These are phyloP conservation scores for Zosterops hypoxanthus DNA, from an alignment of 2,113 vertebrate genomes.

Conservation along the genomic window DNA sequence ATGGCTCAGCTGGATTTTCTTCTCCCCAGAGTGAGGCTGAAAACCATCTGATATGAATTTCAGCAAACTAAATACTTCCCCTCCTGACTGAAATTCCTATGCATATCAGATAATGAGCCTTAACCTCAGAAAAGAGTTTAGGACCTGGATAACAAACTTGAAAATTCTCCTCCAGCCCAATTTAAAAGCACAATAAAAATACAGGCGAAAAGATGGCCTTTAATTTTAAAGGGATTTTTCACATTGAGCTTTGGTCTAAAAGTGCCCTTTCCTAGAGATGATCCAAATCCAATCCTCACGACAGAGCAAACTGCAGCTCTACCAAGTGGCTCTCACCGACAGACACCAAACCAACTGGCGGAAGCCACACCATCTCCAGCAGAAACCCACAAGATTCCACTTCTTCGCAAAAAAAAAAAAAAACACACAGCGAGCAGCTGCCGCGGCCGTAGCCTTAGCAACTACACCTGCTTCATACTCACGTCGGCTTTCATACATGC, in stretches of 20 bases:
- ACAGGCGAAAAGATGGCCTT: rapidly evolving
- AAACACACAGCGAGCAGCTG: neutral
- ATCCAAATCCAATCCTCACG: neutral
- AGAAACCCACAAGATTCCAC: neutral
- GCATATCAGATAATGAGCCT: neutral
- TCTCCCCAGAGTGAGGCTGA: neutral
- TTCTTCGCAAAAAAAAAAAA: neutral
- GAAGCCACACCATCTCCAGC: neutral
- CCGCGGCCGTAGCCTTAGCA: constrained; percentile 45
- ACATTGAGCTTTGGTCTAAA: neutral
- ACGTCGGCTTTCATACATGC: constrained; percentile 99
- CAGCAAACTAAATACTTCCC: constrained; percentile 4
- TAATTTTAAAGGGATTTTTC: constrained; percentile 2
- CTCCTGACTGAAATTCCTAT: neutral
- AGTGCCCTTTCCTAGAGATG: neutral
- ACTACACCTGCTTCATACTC: constrained; percentile 80
- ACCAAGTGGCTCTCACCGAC: neutral
- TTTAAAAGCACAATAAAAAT: neutral
- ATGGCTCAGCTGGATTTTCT: constrained; percentile 20
- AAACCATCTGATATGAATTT: constrained; percentile 1
- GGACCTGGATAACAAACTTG: neutral
- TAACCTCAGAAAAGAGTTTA: neutral
- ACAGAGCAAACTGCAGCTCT: neutral
- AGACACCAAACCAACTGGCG: neutral
- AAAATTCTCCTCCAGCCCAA: neutral